Evolutionary conservation across 2,797 vertebrate species (phyloP).

Genomic region (Lindbergichthys nudifrons): DNA sequence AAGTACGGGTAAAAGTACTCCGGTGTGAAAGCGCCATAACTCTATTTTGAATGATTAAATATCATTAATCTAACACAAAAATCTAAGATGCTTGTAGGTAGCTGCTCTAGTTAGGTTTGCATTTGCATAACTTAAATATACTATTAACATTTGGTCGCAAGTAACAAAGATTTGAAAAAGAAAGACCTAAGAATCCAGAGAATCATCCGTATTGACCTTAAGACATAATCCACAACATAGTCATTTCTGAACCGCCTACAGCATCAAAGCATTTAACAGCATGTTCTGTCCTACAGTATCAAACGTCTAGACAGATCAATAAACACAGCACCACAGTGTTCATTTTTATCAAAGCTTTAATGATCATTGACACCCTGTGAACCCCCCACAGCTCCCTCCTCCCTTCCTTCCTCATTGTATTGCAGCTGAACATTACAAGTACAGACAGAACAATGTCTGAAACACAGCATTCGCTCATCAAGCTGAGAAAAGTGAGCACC

Average conservation of each 20-base stretch:
- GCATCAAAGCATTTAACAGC: neutral
- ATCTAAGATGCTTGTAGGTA: neutral
- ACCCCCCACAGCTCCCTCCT: neutral
- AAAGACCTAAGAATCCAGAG: neutral
- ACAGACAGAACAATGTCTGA: conserved; percentile 50
- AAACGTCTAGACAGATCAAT: conserved; percentile 2
- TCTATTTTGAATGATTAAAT: too few species aligned
- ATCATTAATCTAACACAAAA: too few species aligned
- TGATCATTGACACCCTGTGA: conserved; percentile 15
- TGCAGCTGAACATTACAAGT: conserved; percentile 33
- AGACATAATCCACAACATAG: neutral
- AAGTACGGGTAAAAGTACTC: too few species aligned
- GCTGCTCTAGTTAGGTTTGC: neutral
- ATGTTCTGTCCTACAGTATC: neutral
- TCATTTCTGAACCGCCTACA: neutral
- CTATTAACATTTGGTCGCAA: neutral
- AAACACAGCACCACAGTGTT: conserved; percentile 13
- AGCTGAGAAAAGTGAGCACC: conserved; percentile 61
- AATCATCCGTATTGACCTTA: neutral
- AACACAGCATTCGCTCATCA: conserved; percentile 44
- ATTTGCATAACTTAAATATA: neutral
- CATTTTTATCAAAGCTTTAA: conserved; percentile 24
- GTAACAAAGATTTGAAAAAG: neutral
- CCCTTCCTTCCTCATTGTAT: neutral
- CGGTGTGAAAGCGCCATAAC: too few species aligned